Evolutionary conservation across 2,113 vertebrate genomes (phyloP), one percentile per base, ranked within the genome.

Genomic region (Petrocephalus microphthalmus): DNA sequence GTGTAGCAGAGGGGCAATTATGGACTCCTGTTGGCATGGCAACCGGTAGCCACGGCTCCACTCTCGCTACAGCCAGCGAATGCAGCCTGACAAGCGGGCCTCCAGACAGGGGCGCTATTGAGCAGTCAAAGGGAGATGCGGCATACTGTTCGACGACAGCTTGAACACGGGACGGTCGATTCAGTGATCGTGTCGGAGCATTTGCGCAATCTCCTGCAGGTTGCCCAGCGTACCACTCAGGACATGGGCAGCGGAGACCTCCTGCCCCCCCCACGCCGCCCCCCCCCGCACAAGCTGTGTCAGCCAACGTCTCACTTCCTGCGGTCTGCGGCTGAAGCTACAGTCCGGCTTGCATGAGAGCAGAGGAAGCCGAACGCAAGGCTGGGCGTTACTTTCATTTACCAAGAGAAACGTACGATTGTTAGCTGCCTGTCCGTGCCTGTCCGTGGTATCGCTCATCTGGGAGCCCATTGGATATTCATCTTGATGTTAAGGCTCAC

Each of bases 1-100:
- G 84, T 25, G n/a, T 25, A 37, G 51, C 51, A 54, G 20, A 25
- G 84, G n/a, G 84, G 29, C 52, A 85, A 85, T 85, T 85, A 85
- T 33, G 52, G 84, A 5, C 29, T 85, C 84, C 84, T 37, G 84
- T 85, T 85, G 84, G 84, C 84, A 85, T 52, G 84, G 84, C 84
- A 85, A 85, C 84, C 13, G 2, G 7, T 33, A 83, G 84, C 25
- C 25, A n/a, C 52, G 37, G 52, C 25, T 53, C 84, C 15, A 19
- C 52, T 53, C 45, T 49, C 29, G 5, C 53, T 54, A 53, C 84
- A 54, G 81, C 29, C 52, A 85, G 49, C 5, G 84, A 85, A 85
- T 54, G 19, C 51, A 54, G 84, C 22, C 17, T 54, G 51, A 85
- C 25, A 29, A 5, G 6, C 2, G 45, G 49, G 52, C 8, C n/a